A percentile compares a stretch with the other conserved stretches of the same genome.
Conservation (phyloP, 1,140 invertebrate species). For the Diorhabda elongata region DNA sequence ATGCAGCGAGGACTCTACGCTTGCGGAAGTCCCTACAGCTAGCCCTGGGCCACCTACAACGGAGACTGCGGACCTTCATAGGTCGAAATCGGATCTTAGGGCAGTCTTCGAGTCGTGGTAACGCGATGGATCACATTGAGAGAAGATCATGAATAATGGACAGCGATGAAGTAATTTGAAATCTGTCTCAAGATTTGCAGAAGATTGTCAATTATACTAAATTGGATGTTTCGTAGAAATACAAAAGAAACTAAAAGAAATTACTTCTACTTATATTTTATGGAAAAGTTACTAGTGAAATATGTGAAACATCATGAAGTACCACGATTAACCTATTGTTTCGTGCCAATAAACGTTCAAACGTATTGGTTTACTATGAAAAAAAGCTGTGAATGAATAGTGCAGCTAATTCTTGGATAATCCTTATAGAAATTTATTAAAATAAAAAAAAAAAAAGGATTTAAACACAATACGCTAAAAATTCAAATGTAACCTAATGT, state of each 20-base stretch:
- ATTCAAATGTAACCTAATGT: too few relatives aligned
- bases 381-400: neutral
- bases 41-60: constrained; percentile 50
- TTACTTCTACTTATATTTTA: too few relatives aligned
- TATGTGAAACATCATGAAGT: constrained; percentile 15
- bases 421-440: neutral
- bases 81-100: constrained; percentile 41
- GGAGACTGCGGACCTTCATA: constrained; percentile 49
- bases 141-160: neutral
- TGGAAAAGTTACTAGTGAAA: neutral
- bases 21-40: constrained; percentile 50
- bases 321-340: constrained; percentile 15
- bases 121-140: constrained; percentile 28
- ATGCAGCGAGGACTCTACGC: constrained; percentile 51
- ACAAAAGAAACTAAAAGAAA: too few relatives aligned
- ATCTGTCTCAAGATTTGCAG: too few relatives aligned
- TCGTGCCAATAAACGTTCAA: constrained; percentile 35
- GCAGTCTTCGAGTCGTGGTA: constrained; percentile 44
- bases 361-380: constrained; percentile 21
- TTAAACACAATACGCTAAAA: too few relatives aligned
- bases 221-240: too few relatives aligned
- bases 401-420: neutral
- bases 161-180: too few relatives aligned
- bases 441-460: neutral
- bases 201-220: too few relatives aligned